Evolutionary conservation across 2,113 vertebrate genomes (phyloP).

Genomic region (Leptodactylus fuscus): DNA sequence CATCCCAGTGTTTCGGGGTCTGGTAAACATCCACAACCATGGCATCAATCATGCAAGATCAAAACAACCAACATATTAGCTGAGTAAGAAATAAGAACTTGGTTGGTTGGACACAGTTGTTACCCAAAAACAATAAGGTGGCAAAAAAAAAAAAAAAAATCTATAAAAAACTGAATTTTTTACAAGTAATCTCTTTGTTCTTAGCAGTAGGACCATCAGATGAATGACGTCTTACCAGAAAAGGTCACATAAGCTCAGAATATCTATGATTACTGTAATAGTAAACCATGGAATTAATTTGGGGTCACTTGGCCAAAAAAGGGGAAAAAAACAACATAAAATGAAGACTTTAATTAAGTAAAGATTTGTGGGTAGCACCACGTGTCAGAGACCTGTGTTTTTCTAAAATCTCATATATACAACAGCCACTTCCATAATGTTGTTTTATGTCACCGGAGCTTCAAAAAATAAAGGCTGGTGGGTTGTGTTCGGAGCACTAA

Average conservation of each 20-base stretch:
- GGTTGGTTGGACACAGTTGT: not conserved
- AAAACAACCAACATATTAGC: no score
- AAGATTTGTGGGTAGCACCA: constrained; percentile 12
- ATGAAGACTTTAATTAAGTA: constrained; percentile 25
- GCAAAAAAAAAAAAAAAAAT: not conserved
- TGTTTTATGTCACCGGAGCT: constrained; percentile 29
- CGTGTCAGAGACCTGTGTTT: constrained; percentile 10
- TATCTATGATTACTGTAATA: constrained; percentile 10
- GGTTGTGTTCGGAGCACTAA: constrained; percentile 25
- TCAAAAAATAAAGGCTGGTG: constrained; percentile 22
- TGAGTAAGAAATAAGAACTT: not conserved
- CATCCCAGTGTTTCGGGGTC: no score
- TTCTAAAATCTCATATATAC: constrained; percentile 32
- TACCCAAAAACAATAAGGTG: not conserved
- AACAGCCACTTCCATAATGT: constrained; percentile 1
- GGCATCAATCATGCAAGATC: no score
- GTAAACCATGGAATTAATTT: not conserved
- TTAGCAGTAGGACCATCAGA: not conserved
- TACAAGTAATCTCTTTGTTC: not conserved
- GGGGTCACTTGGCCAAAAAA: not conserved
- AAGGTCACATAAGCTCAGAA: not conserved
- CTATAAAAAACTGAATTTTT: not conserved
- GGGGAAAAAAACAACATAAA: not conserved
- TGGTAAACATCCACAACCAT: no score
- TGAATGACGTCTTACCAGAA: not conserved